phyloP scores from a whole-genome alignment of 1,140 invertebrate species.

The Calosoma granatense region DNA sequence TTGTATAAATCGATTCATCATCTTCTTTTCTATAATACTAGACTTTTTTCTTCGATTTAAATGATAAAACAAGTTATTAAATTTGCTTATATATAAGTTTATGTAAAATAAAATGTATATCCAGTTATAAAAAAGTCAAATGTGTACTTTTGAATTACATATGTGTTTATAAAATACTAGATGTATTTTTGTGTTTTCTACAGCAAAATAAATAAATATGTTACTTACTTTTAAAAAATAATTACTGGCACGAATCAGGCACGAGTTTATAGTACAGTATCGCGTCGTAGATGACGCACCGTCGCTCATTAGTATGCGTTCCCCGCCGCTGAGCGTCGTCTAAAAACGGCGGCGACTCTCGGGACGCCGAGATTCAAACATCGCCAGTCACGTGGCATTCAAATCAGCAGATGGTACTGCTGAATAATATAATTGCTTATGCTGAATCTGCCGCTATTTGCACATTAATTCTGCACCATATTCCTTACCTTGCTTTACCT shows the following conservation, averaged over 20 bases:
- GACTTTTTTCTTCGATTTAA: no score
- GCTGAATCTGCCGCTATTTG: not conserved
- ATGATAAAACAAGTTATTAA: no score
- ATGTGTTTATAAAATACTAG: no score
- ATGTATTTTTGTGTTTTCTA: no score
- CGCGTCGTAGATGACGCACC: not conserved
- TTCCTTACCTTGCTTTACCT: no score
- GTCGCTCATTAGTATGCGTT: not conserved
- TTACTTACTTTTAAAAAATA: slow-evolving; percentile 1
- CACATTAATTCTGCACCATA: not conserved
- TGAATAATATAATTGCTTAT: not conserved
- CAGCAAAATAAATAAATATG: no score
- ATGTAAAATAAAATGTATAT: no score
- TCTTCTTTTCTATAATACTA: no score
- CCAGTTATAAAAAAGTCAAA: no score
- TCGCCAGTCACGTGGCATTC: not conserved
- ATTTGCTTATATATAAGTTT: no score
- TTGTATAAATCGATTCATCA: no score
- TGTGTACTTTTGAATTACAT: no score
- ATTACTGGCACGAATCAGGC: not conserved
- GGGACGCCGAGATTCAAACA: not conserved
- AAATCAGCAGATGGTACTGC: not conserved
- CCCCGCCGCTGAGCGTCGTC: not conserved
- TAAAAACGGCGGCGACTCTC: not conserved
- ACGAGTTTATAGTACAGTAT: not conserved